phyloP scores from a whole-genome alignment of 2,888 invertebrate genomes.

The Zonitis immaculata region DNA sequence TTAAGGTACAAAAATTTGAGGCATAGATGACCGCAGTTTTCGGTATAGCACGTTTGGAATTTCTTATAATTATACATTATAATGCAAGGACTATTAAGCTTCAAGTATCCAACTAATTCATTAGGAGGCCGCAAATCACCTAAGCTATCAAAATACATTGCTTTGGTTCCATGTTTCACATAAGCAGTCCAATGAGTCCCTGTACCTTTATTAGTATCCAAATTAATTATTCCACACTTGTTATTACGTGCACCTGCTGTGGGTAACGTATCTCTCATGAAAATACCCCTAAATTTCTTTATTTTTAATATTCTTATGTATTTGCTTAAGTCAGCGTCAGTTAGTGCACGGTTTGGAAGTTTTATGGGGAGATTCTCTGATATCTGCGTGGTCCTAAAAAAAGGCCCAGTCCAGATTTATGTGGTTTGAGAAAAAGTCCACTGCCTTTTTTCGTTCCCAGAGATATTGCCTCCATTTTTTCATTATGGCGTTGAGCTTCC shows the following conservation, averaged over 20 bases:
- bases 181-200: constrained; percentile 11
- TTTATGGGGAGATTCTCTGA: background rate
- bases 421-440: constrained; percentile 7
- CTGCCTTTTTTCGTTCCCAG: constrained; percentile 14
- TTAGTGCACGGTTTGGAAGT: constrained; percentile 14
- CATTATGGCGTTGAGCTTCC: constrained; percentile 29
- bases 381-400: background rate
- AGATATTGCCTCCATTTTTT: constrained; percentile 26
- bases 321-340: constrained; percentile 15
- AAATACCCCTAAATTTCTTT: constrained; percentile 19
- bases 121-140: constrained; percentile 4
- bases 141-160: constrained; percentile 6
- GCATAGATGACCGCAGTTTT: constrained; percentile 6
- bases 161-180: background rate
- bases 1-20: background rate
- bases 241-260: background rate
- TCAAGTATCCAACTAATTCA: constrained; percentile 3
- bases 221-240: constrained; percentile 20
- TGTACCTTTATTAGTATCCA: constrained; percentile 1
- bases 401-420: constrained; percentile 8
- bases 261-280: constrained; percentile 17
- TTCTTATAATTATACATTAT: constrained; percentile 5
- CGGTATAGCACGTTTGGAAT: constrained; percentile 4
- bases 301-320: constrained; percentile 15
- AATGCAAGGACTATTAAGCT: background rate